Base-by-base conservation (phyloP, 2,888 invertebrate species). In the Pardosa pseudoannulata region DNA sequence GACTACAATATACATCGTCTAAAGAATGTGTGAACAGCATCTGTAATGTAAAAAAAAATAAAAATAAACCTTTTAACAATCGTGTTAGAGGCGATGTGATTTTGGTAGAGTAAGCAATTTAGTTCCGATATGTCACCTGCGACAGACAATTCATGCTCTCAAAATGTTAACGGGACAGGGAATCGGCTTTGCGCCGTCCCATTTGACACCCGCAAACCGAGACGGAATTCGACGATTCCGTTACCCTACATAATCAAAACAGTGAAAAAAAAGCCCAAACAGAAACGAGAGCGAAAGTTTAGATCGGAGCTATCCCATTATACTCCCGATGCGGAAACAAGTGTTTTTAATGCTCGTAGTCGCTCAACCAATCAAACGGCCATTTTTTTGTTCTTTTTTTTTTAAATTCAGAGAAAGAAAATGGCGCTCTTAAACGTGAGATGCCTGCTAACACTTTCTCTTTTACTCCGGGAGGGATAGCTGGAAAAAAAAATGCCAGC, bases 301-400 rank as follows among this genome's bases (percentile, higher is more conserved):
- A 32, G 31, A 70, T 70, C 56, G 3, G 31, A 13, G 19, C 13
- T 78, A 67, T 68, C 68, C n/a, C n/a, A 78, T 36, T 65, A 65
- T 31, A 23, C 56, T 23, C 23, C 19, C 6, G 62, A 72, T 19
- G 64, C 79, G 79, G 79, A 79, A 71, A 70, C 31, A 31, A 39
- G 41, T 16, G 9, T 19, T 13, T 19, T 32, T n/a, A 56, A 29
- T 36, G 41, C 27, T 29, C n/a, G 56, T 39, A 41, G 70, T 79
- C 79, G 23, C 31, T 29, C 28, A 64, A 39, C 41, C 71, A 72
- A 71, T 79, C 64, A 41, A 64, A 56, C 23, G 23, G 23, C 16
- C 56, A 56, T 56, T 56, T 56, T 56, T 56, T 56, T n/a, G n/a
- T n/a, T n/a, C n/a, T n/a, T n/a, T n/a, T n/a, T n/a, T n/a, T n/a